Percentiles rank a stretch among this genome's conserved stretches.
phyloP scores from a whole-genome alignment of 2,113 vertebrate species.

The Hemichromis elongatus region DNA sequence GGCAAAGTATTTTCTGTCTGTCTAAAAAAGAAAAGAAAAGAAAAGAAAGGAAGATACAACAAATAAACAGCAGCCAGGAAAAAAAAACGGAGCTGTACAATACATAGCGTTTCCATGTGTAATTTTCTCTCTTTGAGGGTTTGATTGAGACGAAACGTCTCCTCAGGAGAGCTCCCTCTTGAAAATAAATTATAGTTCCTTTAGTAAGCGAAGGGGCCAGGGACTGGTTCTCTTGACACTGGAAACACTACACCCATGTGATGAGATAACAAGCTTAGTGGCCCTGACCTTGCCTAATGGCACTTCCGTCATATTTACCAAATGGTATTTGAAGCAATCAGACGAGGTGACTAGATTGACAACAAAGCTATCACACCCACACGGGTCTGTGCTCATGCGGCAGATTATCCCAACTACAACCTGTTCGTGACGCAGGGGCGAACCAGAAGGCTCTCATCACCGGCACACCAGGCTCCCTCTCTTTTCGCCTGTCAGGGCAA shows the following conservation, averaged over 20 bases:
- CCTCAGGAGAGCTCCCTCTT: slow-evolving; percentile 11
- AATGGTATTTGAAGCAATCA: slow-evolving; percentile 53
- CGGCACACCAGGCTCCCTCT: not conserved
- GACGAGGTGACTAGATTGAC: slow-evolving; percentile 59
- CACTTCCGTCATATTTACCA: slow-evolving; percentile 69
- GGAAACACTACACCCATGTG: slow-evolving; percentile 37
- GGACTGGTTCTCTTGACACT: slow-evolving; percentile 32
- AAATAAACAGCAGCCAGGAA: slow-evolving; percentile 21
- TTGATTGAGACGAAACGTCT: slow-evolving; percentile 36
- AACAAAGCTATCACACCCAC: slow-evolving; percentile 53
- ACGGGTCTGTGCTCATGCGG: slow-evolving; percentile 22
- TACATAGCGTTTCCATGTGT: not conserved
- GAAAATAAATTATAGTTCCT: slow-evolving; percentile 52
- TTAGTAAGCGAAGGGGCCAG: slow-evolving; percentile 57
- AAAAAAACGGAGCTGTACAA: not conserved
- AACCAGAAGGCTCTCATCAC: slow-evolving; percentile 53
- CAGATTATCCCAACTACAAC: slow-evolving; percentile 5
- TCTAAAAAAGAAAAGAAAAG: not conserved
- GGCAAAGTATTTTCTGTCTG: slow-evolving; percentile 30
- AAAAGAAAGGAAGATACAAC: not conserved
- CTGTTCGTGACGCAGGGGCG: slow-evolving; percentile 20
- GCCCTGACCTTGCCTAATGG: slow-evolving; percentile 71
- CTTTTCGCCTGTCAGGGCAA: slow-evolving; percentile 14
- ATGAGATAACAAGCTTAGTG: slow-evolving; percentile 59
- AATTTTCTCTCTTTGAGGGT: not conserved